Base-by-base conservation (phyloP, 2,113 vertebrate genomes). In the Columba janthina region DNA sequence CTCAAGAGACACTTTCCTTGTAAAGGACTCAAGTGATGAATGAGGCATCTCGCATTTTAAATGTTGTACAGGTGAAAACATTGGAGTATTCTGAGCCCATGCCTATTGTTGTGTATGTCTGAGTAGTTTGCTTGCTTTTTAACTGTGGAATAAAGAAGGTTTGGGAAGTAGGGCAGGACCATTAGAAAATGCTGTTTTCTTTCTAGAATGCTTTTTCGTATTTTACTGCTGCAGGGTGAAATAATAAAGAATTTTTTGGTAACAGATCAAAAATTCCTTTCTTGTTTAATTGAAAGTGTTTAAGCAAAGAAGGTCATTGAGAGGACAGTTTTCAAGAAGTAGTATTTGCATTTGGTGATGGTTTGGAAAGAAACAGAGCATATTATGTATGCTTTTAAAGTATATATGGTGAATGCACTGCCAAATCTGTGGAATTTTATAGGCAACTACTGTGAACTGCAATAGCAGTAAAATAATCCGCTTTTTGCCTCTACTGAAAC, bases 221-320 rank as follows among this genome's bases (percentile, higher is more conserved):
- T 92, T 93, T 84, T 64, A 73, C 72, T 5, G 48, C 90, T 93
- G n/a, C 73, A 95, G 92, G 75, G 70, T 87, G 24, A 89, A 93
- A 70, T 83, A 83, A 73, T 61, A 57, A 74, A 92, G 91, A 62
- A 29, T 46, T 57, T 94, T 95, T 95, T 93, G 44, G 88, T 81
- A 95, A 31, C 61, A 73, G 88, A 85, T 96, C 77, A 90, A 92
- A 95, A 96, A 96, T 69, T 93, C 64, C 54, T 90, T 93, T 95
- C 65, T 94, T 94, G 19, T 95, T 91, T 94, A 95, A 92, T 72
- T 97, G 69, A 58, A 96, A 88, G 50, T 72, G 44, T 94, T 95
- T 83, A 79, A 90, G 50, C 58, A 84, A 73, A 94, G 75, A 83
- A 70, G 86, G 81, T 97, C 84, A 66, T 66, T 36, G 81, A 89